Evolutionary conservation across 1,140 invertebrate genomes (phyloP), one percentile per base, ranked within the genome.

Genomic region (Drosophila oshimai): DNA sequence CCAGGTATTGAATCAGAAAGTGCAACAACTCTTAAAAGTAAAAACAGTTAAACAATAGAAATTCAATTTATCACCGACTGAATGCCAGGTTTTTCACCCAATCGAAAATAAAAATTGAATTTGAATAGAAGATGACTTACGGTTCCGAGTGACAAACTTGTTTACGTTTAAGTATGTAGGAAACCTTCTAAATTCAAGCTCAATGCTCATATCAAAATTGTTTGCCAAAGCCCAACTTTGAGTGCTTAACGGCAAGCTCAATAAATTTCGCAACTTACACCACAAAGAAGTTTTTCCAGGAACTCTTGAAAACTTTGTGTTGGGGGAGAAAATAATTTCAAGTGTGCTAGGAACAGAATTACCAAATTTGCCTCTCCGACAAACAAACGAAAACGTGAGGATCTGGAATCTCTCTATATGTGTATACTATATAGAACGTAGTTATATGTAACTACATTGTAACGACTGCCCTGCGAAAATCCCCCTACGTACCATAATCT

Each of bases 401-500:
- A 67, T 65, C 60, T 36, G 58, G 62, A 28, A 50, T 41, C 62
- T 49, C 58, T 67, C 60, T 33, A 41, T 67, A 50, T 10, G 4
- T 9, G 15, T 17, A n/a, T 13, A 31, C n/a, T 31, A 22, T 15
- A 39, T 12, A 28, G 36, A 6, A 42, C 6, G 20, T 50, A 31
- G 37, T 45, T 34, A 45, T 54, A 41, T 69, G 42, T 42, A 69
- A 46, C 44, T 44, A 71, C 54, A 44, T 51, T 71, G 55, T 71
- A 61, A 37, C 54, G 44, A 47, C 67, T 58, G 58, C 58, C 31
- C 60, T 15, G 41, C 2, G 22, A 12, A 37, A 55, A 69, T 55
- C 49, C 49, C 60, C 54, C 68, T 49, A 44, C 39, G 36, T 53
- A 79, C 50, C 47, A 80, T 86, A 86, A 86, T 86, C 80, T 87